Evolutionary conservation across 2,888 invertebrate genomes (phyloP).

Genomic region (Timandra comae): DNA sequence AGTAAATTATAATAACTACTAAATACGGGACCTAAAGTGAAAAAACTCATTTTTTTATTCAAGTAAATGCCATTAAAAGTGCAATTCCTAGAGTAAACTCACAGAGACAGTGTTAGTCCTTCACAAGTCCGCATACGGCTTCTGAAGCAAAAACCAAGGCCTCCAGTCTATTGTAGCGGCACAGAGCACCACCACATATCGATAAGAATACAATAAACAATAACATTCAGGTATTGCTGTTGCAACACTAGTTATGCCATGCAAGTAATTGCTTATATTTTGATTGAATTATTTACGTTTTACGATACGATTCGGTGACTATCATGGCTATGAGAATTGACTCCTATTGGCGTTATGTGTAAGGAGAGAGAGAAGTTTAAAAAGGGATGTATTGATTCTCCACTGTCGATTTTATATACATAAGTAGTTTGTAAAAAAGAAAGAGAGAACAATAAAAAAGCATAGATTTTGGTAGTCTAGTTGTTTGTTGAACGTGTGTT

Average conservation of each 20-base stretch:
- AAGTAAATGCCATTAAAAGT: no score
- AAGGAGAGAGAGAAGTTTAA: no score
- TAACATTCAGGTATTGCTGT: constrained; percentile 60
- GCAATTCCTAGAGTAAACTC: no score
- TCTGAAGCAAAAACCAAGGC: constrained; percentile 67
- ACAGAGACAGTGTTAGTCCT: no score
- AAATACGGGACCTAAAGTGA: no score
- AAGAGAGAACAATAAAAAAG: no score
- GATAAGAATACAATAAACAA: constrained; percentile 76
- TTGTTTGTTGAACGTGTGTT: no score
- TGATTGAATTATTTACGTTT: constrained; percentile 29
- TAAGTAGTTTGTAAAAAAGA: not conserved
- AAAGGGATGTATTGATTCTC: no score
- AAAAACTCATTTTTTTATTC: no score
- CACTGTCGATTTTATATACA: not conserved
- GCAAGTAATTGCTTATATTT: constrained; percentile 29
- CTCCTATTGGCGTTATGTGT: not conserved
- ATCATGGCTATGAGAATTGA: not conserved
- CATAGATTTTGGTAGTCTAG: no score
- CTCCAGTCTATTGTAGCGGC: constrained; percentile 50
- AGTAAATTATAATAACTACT: no score
- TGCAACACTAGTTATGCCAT: constrained; percentile 42
- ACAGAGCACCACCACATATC: constrained; percentile 47
- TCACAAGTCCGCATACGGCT: no score
- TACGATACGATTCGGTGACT: constrained; percentile 29